Evolutionary conservation across 2,113 vertebrate genomes (phyloP).

Genomic region (Hippocampus abdominalis): DNA sequence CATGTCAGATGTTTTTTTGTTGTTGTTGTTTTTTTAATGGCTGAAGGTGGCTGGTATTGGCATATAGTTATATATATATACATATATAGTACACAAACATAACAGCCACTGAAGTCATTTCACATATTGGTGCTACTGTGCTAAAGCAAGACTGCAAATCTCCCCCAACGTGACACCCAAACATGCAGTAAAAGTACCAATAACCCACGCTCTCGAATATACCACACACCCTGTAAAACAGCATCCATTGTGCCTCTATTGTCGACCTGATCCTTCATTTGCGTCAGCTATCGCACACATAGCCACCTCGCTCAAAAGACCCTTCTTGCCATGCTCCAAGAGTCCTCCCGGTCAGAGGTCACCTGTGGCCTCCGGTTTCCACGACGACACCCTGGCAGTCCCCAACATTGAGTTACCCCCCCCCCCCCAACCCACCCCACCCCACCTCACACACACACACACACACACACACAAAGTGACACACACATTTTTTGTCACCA

Average conservation of each 20-base stretch:
- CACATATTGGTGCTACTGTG: not conserved
- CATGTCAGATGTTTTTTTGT: too few relatives aligned
- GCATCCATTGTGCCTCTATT: slow-evolving; percentile 40
- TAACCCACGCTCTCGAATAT: not conserved
- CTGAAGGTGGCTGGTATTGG: too few relatives aligned
- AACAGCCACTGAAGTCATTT: not conserved
- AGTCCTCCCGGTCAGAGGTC: slow-evolving; percentile 65
- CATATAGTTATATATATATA: too few relatives aligned
- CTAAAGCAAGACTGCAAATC: not conserved
- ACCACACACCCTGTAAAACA: slow-evolving; percentile 25
- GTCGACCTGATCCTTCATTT: slow-evolving; percentile 35
- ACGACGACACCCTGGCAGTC: slow-evolving; percentile 64
- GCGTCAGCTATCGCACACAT: slow-evolving; percentile 35
- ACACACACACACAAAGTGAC: slow-evolving; percentile 10
- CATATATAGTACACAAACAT: not conserved
- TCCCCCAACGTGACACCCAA: not conserved
- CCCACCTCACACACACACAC: not conserved
- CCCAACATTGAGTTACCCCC: slow-evolving; percentile 36
- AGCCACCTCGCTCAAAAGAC: slow-evolving; percentile 38
- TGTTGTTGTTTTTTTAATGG: too few relatives aligned
- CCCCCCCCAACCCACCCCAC: slow-evolving; percentile 6
- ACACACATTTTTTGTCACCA: slow-evolving; percentile 59
- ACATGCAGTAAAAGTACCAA: not conserved
- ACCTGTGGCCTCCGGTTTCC: slow-evolving; percentile 72
- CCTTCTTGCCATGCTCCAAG: slow-evolving; percentile 36